Base-by-base conservation (phyloP, 2,888 invertebrate species). In the Drosophila niveifrons region DNA sequence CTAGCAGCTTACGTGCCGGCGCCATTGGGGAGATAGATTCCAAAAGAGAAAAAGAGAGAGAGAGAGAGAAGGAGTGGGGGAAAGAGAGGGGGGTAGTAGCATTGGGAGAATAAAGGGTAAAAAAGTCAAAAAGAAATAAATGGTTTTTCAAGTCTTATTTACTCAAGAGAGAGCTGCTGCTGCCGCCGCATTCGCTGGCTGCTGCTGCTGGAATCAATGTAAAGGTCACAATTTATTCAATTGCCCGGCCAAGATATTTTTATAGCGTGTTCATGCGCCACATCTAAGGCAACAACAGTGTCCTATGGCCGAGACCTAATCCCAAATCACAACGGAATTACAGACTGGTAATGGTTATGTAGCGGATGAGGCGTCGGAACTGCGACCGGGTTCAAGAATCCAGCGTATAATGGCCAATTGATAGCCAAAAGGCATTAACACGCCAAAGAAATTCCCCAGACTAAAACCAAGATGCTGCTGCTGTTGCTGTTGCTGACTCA, bases 271-370 rank as follows among this genome's bases (percentile, higher is more conserved):
- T 82, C 88, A 82, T 87, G 82, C 70, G 80, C 74, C 47, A 67
- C 18, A 61, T 50, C 62, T 47, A 48, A 46, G 51, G 53, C 59
- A 48, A 43, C 43, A 46, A 61, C 61, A 41, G 17, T 15, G 31
- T 41, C 31, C 65, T 51, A 50, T 63, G 73, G 58, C 57, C 72
- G 69, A 72, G 74, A 81, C 85, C 81, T 88, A 88, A 86, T 88
- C 85, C 85, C 85, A 86, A 88, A 88, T 88, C 85, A 88, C 88
- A 85, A 88, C 88, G 85, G 85, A 84, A 84, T 84, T 86, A 86
- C 87, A 77, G 83, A 79, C 72, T 83, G 81, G 83, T 86, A 85
- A 82, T 82, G 86, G 82, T 73, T 85, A 73, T 82, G 82, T 82
- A 70, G 82, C 82, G 85, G 52, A 62, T 62, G 62, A 48, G 17